phyloP scores from a whole-genome alignment of 1,140 invertebrate genomes.

The Anagrus nilaparvatae region DNA sequence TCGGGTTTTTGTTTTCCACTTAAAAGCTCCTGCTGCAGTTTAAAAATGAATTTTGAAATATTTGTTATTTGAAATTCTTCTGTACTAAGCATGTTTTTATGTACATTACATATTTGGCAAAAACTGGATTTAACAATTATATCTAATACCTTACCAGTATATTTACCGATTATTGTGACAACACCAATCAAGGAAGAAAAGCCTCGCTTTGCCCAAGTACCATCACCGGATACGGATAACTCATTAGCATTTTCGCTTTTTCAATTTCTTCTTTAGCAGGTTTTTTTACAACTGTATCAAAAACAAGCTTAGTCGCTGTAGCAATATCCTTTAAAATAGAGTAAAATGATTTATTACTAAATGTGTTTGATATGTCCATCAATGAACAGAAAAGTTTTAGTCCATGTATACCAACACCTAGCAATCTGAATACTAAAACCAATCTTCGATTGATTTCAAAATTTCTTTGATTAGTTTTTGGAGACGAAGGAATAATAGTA shows the following conservation, averaged over 20 bases:
- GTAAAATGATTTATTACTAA: conserved; percentile 1
- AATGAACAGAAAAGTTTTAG: not conserved
- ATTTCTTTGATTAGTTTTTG: too few relatives aligned
- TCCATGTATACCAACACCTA: conserved; percentile 4
- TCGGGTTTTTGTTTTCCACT: too few relatives aligned
- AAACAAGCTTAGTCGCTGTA: conserved; percentile 1
- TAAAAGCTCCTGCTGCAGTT: too few relatives aligned
- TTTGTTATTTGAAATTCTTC: too few relatives aligned
- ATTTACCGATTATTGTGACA: conserved; percentile 12
- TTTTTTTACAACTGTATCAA: not conserved
- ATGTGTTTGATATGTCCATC: not conserved
- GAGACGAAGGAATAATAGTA: not conserved
- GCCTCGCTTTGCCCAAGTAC: conserved; percentile 9
- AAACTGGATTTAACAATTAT: conserved; percentile 14
- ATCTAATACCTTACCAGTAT: conserved; percentile 15
- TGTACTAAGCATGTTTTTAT: too few relatives aligned
- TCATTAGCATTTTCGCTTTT: too few relatives aligned
- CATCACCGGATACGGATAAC: conserved; percentile 13
- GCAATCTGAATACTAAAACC: conserved; percentile 4
- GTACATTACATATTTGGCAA: conserved; percentile 11
- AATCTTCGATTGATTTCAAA: conserved; percentile 9
- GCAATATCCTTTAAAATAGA: not conserved
- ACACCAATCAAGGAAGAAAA: conserved; percentile 12
- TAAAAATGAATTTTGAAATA: too few relatives aligned
- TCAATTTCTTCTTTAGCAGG: too few relatives aligned